These are phyloP conservation scores for Agrotis exclamationis DNA, from an alignment of 2,888 invertebrate species.

Conservation along the genomic window DNA sequence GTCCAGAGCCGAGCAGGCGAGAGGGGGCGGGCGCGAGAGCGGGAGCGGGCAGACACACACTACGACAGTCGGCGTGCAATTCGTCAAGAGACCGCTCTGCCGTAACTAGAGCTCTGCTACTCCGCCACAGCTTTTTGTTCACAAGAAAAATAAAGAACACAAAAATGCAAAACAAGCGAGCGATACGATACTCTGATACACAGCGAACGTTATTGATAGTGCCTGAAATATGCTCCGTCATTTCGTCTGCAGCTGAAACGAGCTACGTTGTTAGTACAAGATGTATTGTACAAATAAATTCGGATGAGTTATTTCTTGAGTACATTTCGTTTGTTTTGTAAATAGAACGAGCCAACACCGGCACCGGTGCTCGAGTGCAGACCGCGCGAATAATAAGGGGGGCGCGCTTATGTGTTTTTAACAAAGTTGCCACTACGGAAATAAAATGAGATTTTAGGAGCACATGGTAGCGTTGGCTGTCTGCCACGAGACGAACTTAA, in stretches of 20 bases:
- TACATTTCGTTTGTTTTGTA: constrained; percentile 70
- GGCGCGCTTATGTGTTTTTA: constrained; percentile 69
- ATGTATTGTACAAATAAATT: constrained; percentile 74
- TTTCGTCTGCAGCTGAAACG: constrained; percentile 77
- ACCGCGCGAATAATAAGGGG: constrained; percentile 56
- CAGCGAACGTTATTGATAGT: constrained; percentile 75
- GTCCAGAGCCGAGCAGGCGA: constrained; percentile 36
- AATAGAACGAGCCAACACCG: constrained; percentile 62
- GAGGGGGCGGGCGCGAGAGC: neutral
- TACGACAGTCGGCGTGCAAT: constrained; percentile 70
- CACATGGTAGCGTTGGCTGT: constrained; percentile 80
- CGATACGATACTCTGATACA: constrained; percentile 71
- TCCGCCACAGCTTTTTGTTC: constrained; percentile 66
- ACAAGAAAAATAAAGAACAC: constrained; percentile 65
- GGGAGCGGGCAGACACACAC: constrained; percentile 42
- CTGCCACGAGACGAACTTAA: constrained; percentile 83
- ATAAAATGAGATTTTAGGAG: constrained; percentile 78
- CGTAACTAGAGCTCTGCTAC: constrained; percentile 61
- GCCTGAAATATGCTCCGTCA: constrained; percentile 75
- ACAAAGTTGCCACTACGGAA: constrained; percentile 72
- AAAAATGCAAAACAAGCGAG: constrained; percentile 70
- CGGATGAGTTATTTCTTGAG: constrained; percentile 69
- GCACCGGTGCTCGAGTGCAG: constrained; percentile 54
- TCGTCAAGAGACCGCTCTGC: constrained; percentile 74
- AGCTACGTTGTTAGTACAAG: constrained; percentile 73